Conservation (phyloP, 2,888 invertebrate species). For the Tetragnatha montana region DNA sequence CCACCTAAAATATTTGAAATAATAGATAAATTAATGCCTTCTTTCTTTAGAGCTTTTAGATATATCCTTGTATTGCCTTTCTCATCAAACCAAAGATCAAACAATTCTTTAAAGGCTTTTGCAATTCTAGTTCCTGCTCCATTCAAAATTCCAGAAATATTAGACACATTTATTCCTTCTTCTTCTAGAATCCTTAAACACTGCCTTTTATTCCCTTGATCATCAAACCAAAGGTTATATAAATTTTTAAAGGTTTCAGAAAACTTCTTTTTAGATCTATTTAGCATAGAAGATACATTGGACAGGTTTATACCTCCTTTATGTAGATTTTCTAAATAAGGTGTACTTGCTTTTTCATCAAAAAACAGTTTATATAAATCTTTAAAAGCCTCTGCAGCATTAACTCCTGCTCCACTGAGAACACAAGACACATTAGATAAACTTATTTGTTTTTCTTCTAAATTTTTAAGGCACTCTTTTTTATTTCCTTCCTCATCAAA, state of each 20-base stretch:
- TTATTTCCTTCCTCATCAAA: background rate
- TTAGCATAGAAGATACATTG: background rate
- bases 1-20: no score
- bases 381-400: background rate
- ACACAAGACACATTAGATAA: background rate
- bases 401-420: background rate
- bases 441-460: background rate
- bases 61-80: no score
- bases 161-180: no score
- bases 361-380: background rate
- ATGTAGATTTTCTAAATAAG: constrained; percentile 46
- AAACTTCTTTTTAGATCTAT: background rate
- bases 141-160: no score
- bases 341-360: constrained; percentile 21
- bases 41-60: no score
- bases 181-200: no score
- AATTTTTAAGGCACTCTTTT: background rate
- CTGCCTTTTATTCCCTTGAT: background rate
- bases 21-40: no score
- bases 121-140: no score
- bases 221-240: background rate
- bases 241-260: background rate
- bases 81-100: no score
- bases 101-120: no score
- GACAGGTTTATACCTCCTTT: background rate